phyloP scores from a whole-genome alignment of 2,888 invertebrate species.

The Prosapia bicincta region DNA sequence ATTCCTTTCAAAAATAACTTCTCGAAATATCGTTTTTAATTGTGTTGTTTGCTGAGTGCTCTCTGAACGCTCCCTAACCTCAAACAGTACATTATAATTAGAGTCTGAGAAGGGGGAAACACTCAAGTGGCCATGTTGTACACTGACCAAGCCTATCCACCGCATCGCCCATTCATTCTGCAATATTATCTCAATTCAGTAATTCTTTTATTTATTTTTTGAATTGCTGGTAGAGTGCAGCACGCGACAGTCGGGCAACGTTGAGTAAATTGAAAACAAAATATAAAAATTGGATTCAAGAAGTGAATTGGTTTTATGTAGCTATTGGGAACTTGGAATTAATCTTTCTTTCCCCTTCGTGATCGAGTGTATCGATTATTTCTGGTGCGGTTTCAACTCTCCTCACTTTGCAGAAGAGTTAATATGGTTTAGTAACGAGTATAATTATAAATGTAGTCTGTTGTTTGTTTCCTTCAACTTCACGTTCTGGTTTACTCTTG shows the following conservation, averaged over 20 bases:
- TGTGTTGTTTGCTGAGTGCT: background rate
- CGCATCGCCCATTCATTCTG: constrained; percentile 10
- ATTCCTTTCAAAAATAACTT: background rate
- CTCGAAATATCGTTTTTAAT: background rate
- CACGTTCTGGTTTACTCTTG: no score
- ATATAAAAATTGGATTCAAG: background rate
- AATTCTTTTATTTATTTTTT: constrained; percentile 21
- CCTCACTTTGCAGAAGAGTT: no score
- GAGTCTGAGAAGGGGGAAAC: background rate
- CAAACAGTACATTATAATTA: background rate
- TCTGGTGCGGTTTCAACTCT: no score
- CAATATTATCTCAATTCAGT: constrained; percentile 21
- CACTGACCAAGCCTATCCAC: background rate
- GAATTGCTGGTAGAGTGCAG: background rate
- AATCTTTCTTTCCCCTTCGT: background rate
- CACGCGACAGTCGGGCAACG: background rate
- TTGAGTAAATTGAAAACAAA: no score
- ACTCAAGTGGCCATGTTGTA: background rate
- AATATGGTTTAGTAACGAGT: no score
- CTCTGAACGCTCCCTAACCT: background rate
- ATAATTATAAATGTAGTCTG: no score
- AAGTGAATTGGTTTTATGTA: background rate
- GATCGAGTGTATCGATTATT: no score
- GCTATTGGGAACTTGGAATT: background rate
- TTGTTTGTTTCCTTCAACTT: no score